Evolutionary conservation across 2,888 invertebrate species (phyloP).

Genomic region (Hypena proboscidalis): DNA sequence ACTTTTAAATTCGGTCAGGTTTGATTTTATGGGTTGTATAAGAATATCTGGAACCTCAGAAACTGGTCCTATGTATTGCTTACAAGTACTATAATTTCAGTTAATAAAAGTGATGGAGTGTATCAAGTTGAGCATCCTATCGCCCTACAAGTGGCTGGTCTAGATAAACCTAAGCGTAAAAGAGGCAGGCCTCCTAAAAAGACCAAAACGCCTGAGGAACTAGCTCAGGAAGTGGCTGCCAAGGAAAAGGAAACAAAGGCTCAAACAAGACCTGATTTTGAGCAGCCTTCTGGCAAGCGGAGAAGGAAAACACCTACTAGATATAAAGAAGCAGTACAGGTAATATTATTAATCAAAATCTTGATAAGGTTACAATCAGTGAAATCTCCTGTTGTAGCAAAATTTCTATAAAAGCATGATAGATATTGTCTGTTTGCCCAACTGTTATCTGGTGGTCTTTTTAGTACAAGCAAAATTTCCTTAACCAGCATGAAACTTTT

Average conservation of each 20-base stretch:
- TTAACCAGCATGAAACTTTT: too few relatives aligned
- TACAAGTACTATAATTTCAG: constrained; percentile 58
- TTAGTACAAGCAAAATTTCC: too few relatives aligned
- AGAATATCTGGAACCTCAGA: too few relatives aligned
- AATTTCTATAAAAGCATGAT: too few relatives aligned
- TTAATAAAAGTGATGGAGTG: constrained; percentile 86
- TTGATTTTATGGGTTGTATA: too few relatives aligned
- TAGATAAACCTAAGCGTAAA: constrained; percentile 88
- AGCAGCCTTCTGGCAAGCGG: constrained; percentile 85
- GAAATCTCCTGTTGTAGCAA: too few relatives aligned
- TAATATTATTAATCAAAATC: constrained; percentile 46
- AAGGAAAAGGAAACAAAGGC: constrained; percentile 48
- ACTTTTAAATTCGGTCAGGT: too few relatives aligned
- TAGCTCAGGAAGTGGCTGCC: constrained; percentile 55
- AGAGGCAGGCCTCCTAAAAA: constrained; percentile 89
- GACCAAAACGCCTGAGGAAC: constrained; percentile 66
- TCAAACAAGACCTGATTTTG: constrained; percentile 45
- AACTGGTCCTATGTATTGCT: neutral
- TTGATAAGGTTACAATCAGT: too few relatives aligned
- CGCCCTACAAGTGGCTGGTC: constrained; percentile 86
- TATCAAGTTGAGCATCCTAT: constrained; percentile 88
- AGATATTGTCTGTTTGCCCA: too few relatives aligned
- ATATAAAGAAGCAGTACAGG: constrained; percentile 87
- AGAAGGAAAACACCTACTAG: constrained; percentile 88
- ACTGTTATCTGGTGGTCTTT: too few relatives aligned